Evolutionary conservation across 2,888 invertebrate genomes (phyloP), one percentile per base, ranked within the genome.

Genomic region (Cabera pusaria): DNA sequence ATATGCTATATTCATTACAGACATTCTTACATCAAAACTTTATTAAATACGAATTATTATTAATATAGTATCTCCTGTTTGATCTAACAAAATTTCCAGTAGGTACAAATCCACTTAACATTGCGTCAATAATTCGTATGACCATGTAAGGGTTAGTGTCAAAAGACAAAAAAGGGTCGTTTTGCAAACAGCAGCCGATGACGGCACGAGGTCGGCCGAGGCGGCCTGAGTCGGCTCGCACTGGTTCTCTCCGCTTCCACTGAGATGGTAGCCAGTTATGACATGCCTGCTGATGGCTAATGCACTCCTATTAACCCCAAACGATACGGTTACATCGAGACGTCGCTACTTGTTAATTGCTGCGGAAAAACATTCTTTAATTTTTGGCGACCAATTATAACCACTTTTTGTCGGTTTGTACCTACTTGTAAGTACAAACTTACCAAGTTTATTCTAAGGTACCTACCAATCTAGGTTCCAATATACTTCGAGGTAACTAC

Each of bases 281-380:
- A 34, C 52, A 47, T 35, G 28, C 26, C 18, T 54, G 51, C 49
- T 47, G 53, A 51, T 56, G 55, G 57, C 52, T 64, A 59, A 68
- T 72, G 68, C 72, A 70, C 62, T 73, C 64, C 64, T 62, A 73
- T 74, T 74, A 73, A 64, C 61, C 63, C 56, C 52, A 25, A 10
- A 29, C 49, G 37, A 38, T 40, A 46, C 34, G n/a, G 18, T 24
- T 28, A 28, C 26, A 33, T 3, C 14, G 14, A 2, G 14, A 14
- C 14, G 11, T 9, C 6, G 9, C 20, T 34, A 14, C 9, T 14
- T 5, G 28, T 42, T 49, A 49, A 52, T 46, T 42, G 39, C 23
- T 6, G 17, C 8, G 34, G 33, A 40, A 49, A 44, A 45, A 45
- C 26, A 5, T 23, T 23, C 21, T 9, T 18, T 10, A 12, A n/a